phyloP scores from a whole-genome alignment of 30 jellyfish, hydroid and myxozoan species.

The Clytia hemisphaerica region DNA sequence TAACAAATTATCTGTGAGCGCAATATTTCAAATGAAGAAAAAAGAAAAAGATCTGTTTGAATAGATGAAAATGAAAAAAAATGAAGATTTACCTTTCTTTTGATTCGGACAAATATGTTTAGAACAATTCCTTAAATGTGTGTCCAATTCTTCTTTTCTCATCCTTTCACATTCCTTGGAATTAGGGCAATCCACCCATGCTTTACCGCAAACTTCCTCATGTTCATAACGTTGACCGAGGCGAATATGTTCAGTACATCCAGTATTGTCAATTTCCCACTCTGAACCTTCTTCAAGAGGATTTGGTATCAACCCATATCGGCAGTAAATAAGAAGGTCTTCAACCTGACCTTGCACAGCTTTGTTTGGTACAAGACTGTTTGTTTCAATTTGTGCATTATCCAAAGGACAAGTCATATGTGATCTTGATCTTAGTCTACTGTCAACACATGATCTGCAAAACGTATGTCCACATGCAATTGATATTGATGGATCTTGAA shows the following conservation, averaged over 20 bases:
- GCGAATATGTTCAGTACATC: constrained; percentile 57
- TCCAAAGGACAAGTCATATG: constrained; percentile 55
- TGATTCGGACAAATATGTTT: constrained; percentile 38
- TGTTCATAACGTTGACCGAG: constrained; percentile 61
- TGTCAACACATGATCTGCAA: constrained; percentile 43
- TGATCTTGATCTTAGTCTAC: neutral
- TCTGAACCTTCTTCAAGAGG: constrained; percentile 92
- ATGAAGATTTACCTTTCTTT: constrained; percentile 30
- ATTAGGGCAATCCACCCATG: constrained; percentile 82
- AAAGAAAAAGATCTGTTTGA: too few relatives aligned
- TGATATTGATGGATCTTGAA: constrained; percentile 68
- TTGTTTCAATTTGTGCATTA: constrained; percentile 22
- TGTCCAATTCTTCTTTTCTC: constrained; percentile 58
- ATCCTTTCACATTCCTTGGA: constrained; percentile 83
- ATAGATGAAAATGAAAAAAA: neutral
- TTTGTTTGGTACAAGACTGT: constrained; percentile 54
- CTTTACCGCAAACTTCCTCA: constrained; percentile 53
- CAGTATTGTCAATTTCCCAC: constrained; percentile 54
- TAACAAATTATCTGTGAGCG: neutral
- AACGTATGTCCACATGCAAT: constrained; percentile 87
- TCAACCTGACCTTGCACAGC: constrained; percentile 84
- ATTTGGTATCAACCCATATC: constrained; percentile 54
- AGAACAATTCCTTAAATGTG: constrained; percentile 49
- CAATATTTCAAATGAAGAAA: too few relatives aligned
- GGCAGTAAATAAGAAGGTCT: constrained; percentile 63